Percentiles rank a stretch among this genome's conserved stretches.
phyloP scores from a whole-genome alignment of 2,797 vertebrate genomes.

The Lepidocolaptes lacrymiger region DNA sequence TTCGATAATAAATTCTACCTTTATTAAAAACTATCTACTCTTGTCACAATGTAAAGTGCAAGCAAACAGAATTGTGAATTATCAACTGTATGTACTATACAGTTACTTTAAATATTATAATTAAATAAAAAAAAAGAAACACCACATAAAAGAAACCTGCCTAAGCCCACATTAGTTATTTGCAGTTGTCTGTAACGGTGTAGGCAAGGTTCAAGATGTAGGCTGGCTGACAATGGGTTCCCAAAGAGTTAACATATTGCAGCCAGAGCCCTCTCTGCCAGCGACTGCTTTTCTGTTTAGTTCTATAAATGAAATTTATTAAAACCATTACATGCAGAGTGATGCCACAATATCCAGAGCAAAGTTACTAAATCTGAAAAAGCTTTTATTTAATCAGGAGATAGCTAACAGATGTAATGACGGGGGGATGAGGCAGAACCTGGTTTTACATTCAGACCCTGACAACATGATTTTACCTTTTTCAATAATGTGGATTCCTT shows the following conservation, averaged over 20 bases:
- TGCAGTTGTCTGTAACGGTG: background rate
- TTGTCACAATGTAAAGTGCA: background rate
- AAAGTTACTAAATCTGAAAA: slow-evolving; percentile 67
- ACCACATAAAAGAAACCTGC: too few species aligned
- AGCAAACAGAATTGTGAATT: background rate
- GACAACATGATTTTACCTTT: slow-evolving; percentile 29
- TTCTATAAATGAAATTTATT: slow-evolving; percentile 71
- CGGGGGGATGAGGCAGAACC: background rate
- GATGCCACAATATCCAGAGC: slow-evolving; percentile 65
- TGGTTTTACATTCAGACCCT: slow-evolving; percentile 14
- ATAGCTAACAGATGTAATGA: slow-evolving; percentile 62
- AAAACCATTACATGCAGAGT: slow-evolving; percentile 56
- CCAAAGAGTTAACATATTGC: slow-evolving; percentile 54
- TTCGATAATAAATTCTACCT: background rate
- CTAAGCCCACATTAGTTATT: background rate
- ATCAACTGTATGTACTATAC: background rate
- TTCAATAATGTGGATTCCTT: slow-evolving; percentile 11
- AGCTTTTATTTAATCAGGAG: slow-evolving; percentile 71
- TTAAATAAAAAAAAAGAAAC: background rate
- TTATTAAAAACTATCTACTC: background rate
- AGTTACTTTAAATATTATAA: background rate
- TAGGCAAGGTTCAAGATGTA: background rate
- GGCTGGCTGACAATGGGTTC: background rate
- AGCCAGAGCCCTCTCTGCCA: background rate
- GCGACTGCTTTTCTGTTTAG: slow-evolving; percentile 50